Evolutionary conservation across 2,113 vertebrate species (phyloP).

Genomic region (Tringa solitaria): DNA sequence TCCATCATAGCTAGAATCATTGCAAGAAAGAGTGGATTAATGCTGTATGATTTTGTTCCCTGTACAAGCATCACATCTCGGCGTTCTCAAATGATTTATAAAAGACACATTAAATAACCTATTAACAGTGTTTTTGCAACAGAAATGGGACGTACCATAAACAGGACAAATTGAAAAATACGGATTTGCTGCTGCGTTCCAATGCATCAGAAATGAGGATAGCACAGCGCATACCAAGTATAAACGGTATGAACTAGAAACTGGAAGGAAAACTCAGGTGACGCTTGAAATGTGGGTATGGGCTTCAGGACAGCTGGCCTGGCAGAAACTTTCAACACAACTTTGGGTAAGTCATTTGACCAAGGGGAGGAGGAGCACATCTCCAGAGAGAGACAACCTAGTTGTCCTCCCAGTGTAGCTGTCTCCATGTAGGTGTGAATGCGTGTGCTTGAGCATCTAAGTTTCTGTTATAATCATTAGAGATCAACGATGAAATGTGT

Average conservation of each 20-base stretch:
- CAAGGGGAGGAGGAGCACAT: accelerated
- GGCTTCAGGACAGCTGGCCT: not conserved
- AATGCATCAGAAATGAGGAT: not conserved
- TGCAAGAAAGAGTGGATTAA: not conserved
- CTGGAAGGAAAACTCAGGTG: not conserved
- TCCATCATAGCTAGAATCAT: not conserved
- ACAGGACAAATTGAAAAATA: constrained; percentile 27
- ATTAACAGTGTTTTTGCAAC: constrained; percentile 3
- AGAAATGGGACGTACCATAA: constrained; percentile 13
- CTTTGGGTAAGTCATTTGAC: not conserved
- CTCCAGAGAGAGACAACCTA: not conserved
- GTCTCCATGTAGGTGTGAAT: not conserved
- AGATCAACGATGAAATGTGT: not conserved
- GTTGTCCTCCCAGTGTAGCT: not conserved
- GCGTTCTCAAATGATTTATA: not conserved
- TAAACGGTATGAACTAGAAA: not conserved
- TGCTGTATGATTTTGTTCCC: not conserved
- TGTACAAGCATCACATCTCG: not conserved
- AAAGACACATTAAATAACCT: constrained; percentile 42
- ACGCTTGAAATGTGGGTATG: not conserved
- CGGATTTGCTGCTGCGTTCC: not conserved
- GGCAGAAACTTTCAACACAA: not conserved
- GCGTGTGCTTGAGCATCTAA: not conserved
- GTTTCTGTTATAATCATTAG: not conserved
- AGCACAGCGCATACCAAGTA: accelerated